Evolutionary conservation across 1,140 invertebrate genomes (phyloP).

Genomic region (Drosophila tristis): DNA sequence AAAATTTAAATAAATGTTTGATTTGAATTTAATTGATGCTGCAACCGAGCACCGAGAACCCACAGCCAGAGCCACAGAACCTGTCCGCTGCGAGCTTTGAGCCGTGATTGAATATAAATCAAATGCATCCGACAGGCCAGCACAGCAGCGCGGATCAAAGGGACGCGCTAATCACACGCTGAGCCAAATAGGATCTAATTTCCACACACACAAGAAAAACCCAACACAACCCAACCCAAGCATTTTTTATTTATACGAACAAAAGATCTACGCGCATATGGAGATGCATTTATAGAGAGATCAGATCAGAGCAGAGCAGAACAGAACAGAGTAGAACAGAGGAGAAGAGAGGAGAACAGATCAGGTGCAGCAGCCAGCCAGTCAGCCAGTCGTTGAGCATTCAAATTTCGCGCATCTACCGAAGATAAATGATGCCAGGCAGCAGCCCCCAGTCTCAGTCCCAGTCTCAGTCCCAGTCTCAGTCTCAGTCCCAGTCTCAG

Average conservation of each 20-base stretch:
- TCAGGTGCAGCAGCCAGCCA: slow-evolving; percentile 4
- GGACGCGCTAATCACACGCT: slow-evolving; percentile 78
- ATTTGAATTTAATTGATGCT: slow-evolving; percentile 79
- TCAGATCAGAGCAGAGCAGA: slow-evolving; percentile 26
- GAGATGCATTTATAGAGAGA: slow-evolving; percentile 72
- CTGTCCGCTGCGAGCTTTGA: slow-evolving; percentile 22
- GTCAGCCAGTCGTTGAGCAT: slow-evolving; percentile 54
- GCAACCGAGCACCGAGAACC: background rate
- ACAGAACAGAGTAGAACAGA: slow-evolving; percentile 18
- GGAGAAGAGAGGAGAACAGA: no score
- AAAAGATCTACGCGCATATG: slow-evolving; percentile 21
- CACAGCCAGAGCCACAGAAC: slow-evolving; percentile 14
- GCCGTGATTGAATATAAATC: slow-evolving; percentile 76
- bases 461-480: no score
- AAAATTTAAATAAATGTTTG: slow-evolving; percentile 83
- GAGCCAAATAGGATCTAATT: slow-evolving; percentile 82
- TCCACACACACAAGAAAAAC: slow-evolving; percentile 56
- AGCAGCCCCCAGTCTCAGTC: slow-evolving; percentile 25
- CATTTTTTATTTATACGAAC: slow-evolving; percentile 45
- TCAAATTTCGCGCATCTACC: slow-evolving; percentile 76
- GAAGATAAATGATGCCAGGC: slow-evolving; percentile 78
- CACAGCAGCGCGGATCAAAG: slow-evolving; percentile 60
- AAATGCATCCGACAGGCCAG: slow-evolving; percentile 49
- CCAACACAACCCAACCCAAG: slow-evolving; percentile 24
- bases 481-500: no score